phyloP scores from a whole-genome alignment of 2,797 vertebrate genomes.

The Enteromius argenteus region DNA sequence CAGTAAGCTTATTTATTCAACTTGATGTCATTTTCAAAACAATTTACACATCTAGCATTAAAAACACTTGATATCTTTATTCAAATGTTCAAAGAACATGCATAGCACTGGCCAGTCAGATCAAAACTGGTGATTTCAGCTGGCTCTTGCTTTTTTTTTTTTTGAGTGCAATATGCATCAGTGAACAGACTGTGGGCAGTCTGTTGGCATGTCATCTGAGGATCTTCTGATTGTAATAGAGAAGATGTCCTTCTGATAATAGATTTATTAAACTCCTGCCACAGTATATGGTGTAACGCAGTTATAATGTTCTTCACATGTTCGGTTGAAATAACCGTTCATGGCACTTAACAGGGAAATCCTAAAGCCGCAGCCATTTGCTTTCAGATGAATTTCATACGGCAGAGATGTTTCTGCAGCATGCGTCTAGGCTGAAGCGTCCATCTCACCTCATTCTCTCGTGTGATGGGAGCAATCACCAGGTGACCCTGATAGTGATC shows the following conservation, averaged over 20 bases:
- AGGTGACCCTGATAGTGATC: slow-evolving; percentile 60
- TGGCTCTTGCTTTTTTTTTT: neutral
- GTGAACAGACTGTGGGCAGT: slow-evolving; percentile 16
- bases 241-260: neutral
- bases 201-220: slow-evolving; percentile 18
- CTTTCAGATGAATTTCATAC: slow-evolving; percentile 16
- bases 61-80: neutral
- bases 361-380: slow-evolving; percentile 28
- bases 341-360: slow-evolving; percentile 6
- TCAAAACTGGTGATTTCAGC: slow-evolving; percentile 6
- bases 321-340: slow-evolving; percentile 10
- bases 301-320: neutral
- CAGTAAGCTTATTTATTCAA: too few species aligned
- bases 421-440: slow-evolving; percentile 6
- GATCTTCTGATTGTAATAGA: neutral
- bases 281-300: neutral
- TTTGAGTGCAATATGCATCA: slow-evolving; percentile 13
- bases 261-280: slow-evolving; percentile 3
- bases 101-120: neutral
- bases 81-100: neutral
- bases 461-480: slow-evolving; percentile 46
- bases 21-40: too few species aligned
- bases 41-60: neutral
- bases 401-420: slow-evolving; percentile 21
- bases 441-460: slow-evolving; percentile 44